Percentiles rank a stretch among this genome's conserved stretches.
Evolutionary conservation across 1,140 invertebrate species (phyloP).

Genomic region (Penaeus chinensis): DNA sequence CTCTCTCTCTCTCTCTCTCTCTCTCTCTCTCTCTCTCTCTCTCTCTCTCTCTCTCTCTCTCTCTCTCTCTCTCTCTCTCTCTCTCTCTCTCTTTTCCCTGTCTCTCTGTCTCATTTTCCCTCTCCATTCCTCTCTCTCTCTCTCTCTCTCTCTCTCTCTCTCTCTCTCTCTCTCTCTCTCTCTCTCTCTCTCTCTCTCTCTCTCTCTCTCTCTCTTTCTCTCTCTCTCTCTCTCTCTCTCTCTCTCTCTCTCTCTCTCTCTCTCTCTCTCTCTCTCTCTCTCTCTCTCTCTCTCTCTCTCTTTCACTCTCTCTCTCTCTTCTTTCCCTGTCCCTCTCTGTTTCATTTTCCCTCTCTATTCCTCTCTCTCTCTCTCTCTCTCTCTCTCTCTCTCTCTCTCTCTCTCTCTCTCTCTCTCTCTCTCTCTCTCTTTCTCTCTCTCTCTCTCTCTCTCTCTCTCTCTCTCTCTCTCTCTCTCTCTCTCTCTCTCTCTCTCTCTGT

Average conservation of each 20-base stretch:
- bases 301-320: not conserved
- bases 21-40: not conserved
- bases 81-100: not conserved
- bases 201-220: not conserved
- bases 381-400: slow-evolving; percentile 4
- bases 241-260: slow-evolving; percentile 1
- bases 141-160: no score
- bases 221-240: not conserved
- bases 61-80: slow-evolving; percentile 22
- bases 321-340: not conserved
- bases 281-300: slow-evolving; percentile 6
- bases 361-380: not conserved
- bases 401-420: not conserved
- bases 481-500: slow-evolving; percentile 6
- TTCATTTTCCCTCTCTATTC: not conserved
- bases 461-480: no score
- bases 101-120: not conserved
- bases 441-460: not conserved
- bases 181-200: not conserved
- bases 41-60: not conserved
- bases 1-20: not conserved
- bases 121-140: no score
- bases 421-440: not conserved
- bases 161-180: not conserved
- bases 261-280: slow-evolving; percentile 24